Evolutionary conservation across 2,888 invertebrate species (phyloP), one percentile per base, ranked within the genome.

Genomic region (Coenonympha arcania): DNA sequence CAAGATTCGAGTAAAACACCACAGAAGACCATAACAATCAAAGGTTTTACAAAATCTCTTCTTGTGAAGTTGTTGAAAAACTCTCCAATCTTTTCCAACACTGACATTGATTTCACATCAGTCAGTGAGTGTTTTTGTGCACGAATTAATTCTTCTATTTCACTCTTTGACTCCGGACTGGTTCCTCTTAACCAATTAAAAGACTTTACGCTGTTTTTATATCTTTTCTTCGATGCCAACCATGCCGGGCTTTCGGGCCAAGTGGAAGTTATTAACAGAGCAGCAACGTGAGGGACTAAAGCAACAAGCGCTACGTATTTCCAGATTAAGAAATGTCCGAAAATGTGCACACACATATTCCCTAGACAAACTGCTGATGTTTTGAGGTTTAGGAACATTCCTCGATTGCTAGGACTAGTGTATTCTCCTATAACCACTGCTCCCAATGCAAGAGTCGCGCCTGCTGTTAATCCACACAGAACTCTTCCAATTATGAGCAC

Each of bases 231-330:
- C 1, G 86, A 78, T 0, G 88, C 78, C 33, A 91, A 63, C 90
- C 90, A 91, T 8, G 81, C 75, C 0, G 90, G 90, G 11, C 90
- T 88, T 68, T 91, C 91, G 0, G 88, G 89, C 56, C 89, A 71
- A 0, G 87, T 79, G 8, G 73, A 64, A 1, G 88, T 71, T 0
- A 79, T 65, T 0, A 64, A 1, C 1, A 76, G 39, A 0, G 75
- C 59, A 1, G 68, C 1, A 0, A 66, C 8, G 24, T 64, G 59
- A 0, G 79, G 76, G 1, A 71, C 26, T 3, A 73, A 4, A 1
- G 64, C 58, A 0, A 69, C 43, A 2, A 74, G 43, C 0, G 76
- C 71, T 0, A 76, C 55, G 1, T 63, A 70, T 46, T 68, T 67
- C 75, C 75, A 80, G 4, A 66, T 48, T 2, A 60, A 58, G 26